phyloP scores from a whole-genome alignment of 2,888 invertebrate species.

The Hyposoter dolosus region DNA sequence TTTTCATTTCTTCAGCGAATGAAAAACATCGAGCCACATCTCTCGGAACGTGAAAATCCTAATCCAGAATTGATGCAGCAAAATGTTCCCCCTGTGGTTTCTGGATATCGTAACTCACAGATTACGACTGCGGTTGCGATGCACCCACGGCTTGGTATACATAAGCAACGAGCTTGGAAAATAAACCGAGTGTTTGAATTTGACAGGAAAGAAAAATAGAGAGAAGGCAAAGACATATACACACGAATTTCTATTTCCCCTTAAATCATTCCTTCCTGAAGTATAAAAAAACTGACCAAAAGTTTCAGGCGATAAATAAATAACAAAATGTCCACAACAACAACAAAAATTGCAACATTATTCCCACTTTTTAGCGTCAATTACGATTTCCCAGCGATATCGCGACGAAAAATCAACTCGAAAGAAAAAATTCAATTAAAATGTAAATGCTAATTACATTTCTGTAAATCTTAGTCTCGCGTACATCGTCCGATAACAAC shows the following conservation, averaged over 20 bases:
- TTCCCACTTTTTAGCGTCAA: not conserved
- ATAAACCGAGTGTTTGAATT: conserved; percentile 31
- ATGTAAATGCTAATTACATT: not conserved
- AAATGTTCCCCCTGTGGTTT: conserved; percentile 29
- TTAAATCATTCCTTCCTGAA: not conserved
- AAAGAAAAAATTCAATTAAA: not conserved
- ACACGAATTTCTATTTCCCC: conserved; percentile 2
- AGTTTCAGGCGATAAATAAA: no score
- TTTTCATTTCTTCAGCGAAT: not conserved
- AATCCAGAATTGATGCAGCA: conserved; percentile 9
- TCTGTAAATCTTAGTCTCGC: not conserved
- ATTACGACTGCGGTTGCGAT: conserved; percentile 51
- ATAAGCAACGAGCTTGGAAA: conserved; percentile 33
- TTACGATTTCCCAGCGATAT: not conserved
- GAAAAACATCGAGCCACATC: not conserved
- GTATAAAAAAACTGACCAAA: not conserved
- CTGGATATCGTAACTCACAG: conserved; percentile 64
- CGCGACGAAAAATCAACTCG: not conserved
- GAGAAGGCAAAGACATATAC: not conserved
- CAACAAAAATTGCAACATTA: not conserved
- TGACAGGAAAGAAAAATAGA: not conserved
- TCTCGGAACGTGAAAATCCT: conserved; percentile 30
- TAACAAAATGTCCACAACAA: no score
- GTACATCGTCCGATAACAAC: not conserved
- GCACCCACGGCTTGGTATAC: conserved; percentile 6